These are phyloP conservation scores for Leptopterna dolabrata DNA, from an alignment of 2,888 invertebrate species.

Conservation along the genomic window DNA sequence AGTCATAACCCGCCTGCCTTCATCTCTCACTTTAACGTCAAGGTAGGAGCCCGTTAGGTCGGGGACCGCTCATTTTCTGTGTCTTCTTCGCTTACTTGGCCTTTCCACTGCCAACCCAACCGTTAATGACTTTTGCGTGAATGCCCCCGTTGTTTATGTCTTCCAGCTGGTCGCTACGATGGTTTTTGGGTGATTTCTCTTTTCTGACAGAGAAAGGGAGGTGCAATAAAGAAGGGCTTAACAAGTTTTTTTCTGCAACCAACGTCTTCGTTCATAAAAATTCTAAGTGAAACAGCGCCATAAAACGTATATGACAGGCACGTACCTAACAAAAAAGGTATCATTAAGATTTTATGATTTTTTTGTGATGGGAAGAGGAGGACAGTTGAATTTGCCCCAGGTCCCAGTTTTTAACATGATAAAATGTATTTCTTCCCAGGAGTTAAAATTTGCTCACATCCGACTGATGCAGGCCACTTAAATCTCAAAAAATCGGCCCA, in stretches of 20 bases:
- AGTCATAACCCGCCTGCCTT: not conserved
- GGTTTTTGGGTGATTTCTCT: not conserved
- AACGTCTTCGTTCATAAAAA: no score
- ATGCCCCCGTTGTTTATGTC: not conserved
- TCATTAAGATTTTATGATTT: no score
- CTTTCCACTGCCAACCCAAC: not conserved
- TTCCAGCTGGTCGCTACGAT: not conserved
- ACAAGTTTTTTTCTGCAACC: not conserved
- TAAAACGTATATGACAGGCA: no score
- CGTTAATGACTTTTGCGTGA: conserved; percentile 11
- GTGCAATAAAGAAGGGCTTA: not conserved
- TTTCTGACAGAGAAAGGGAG: not conserved
- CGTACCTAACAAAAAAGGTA: no score
- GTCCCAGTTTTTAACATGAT: no score
- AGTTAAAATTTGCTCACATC: no score
- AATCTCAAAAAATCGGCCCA: no score
- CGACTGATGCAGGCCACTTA: no score
- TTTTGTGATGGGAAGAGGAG: no score
- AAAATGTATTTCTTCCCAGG: no score
- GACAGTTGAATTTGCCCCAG: no score
- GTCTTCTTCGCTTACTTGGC: not conserved
- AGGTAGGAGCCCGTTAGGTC: not conserved
- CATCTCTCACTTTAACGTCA: not conserved
- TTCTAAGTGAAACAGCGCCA: no score
- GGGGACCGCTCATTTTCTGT: not conserved